These are phyloP conservation scores for Trichogramma dendrolimi DNA, from an alignment of 2,888 invertebrate genomes.

Conservation along the genomic window DNA sequence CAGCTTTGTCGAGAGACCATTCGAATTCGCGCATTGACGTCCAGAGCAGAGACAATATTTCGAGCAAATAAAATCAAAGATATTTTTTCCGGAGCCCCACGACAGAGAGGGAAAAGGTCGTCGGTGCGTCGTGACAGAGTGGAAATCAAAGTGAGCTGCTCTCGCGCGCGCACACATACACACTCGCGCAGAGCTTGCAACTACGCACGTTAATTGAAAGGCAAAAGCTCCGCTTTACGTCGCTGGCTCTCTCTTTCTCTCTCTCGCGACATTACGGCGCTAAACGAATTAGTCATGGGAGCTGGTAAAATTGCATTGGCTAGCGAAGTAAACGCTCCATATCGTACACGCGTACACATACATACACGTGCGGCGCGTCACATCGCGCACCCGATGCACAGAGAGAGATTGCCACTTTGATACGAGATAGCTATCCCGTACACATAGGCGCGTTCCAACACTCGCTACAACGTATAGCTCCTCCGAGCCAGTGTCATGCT, in stretches of 20 bases:
- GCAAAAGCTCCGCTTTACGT: not conserved
- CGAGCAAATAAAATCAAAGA: not conserved
- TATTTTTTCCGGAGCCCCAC: not conserved
- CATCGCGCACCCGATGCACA: not conserved
- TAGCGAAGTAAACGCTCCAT: conserved; percentile 38
- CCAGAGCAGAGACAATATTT: no score
- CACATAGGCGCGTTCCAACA: no score
- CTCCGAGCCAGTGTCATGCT: no score
- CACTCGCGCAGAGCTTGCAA: not conserved
- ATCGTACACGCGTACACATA: not conserved
- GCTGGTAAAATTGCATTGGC: conserved; percentile 43
- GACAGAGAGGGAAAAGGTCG: conserved; percentile 3
- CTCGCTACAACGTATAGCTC: no score
- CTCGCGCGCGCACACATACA: not conserved
- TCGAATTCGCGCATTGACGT: no score
- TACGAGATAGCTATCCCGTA: not conserved
- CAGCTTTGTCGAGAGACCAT: no score
- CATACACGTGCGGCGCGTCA: no score
- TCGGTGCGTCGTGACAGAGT: conserved; percentile 14
- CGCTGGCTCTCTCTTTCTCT: conserved; percentile 35
- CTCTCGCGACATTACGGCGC: conserved; percentile 44
- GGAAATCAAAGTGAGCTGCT: conserved; percentile 3
- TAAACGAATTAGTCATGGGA: conserved; percentile 43
- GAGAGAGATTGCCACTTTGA: conserved; percentile 19
- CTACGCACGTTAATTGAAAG: not conserved